Base-by-base conservation (phyloP, 2,113 vertebrate species). In the Bucco capensis region DNA sequence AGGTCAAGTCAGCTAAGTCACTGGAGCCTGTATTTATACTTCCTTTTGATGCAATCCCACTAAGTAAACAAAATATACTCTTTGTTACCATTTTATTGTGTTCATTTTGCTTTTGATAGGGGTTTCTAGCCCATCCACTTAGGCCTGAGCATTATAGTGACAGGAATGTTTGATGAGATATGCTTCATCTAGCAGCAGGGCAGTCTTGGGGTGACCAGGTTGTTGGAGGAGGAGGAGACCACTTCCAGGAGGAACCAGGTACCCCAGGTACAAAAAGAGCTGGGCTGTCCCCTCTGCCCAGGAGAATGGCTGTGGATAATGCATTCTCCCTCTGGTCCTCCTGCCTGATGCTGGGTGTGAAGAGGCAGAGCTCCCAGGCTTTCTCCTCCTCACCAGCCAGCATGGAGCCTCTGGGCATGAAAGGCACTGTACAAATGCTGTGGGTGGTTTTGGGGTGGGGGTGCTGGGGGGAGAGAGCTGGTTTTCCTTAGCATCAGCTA, bases 341-440 rank as follows among this genome's bases (percentile, higher is more conserved):
- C 47, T 76, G 2, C 33, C n/a, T 0, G 0, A 8, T 14, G 50
- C 54, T 73, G 46, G 47, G 28, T 28, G 22, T 31, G 49, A n/a
- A 73, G 16, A 0, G 1, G 19, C 25, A 78, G 25, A 77, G 51
- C 47, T 86, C 51, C 80, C 1, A 6, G 31, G n/a, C 25, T 54
- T 44, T 13, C 10, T 25, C 12, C 16, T 77, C 47, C 42, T 47
- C 1, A 0, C 12, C 42, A 58, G 5, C 16, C 57, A 33, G 21
- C 3, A 0, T 44, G 56, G 51, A 90, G 61, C 77, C n/a, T 44
- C 49, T 2, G 0, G 74, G 72, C 40, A 40, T 62, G 86, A 89
- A 94, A 94, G 90, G 83, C 90, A 86, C 90, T 85, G 80, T 42
- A 16, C n/a, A 79, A 79, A 90, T 56, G 71, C 23, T 47, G 19